Percentiles rank a stretch among this genome's conserved stretches.
phyloP scores from a whole-genome alignment of 2,888 invertebrate species.

The Azorinus chamasolen region DNA sequence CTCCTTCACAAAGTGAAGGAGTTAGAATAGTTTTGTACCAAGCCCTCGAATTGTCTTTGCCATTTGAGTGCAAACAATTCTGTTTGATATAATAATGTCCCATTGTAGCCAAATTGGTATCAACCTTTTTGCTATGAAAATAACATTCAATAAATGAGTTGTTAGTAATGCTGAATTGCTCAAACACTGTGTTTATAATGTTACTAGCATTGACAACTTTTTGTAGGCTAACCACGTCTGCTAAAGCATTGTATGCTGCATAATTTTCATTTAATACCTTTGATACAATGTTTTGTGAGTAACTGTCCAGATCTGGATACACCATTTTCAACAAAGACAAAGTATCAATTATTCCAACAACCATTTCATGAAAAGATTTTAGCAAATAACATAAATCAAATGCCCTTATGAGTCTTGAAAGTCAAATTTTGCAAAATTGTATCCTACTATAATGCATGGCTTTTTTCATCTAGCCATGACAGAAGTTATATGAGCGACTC shows the following conservation, averaged over 20 bases:
- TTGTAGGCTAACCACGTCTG: slow-evolving; percentile 18
- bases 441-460: slow-evolving; percentile 14
- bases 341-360: background rate
- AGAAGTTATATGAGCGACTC: background rate
- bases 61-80: background rate
- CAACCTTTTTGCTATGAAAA: background rate
- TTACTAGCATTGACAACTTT: background rate
- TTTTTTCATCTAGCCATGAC: background rate
- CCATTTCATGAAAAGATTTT: background rate
- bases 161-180: background rate
- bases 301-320: background rate
- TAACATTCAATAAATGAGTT: background rate
- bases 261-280: slow-evolving; percentile 1
- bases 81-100: background rate
- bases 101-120: background rate
- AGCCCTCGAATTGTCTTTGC: too few relatives aligned
- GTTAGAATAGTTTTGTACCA: too few relatives aligned
- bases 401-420: slow-evolving; percentile 6
- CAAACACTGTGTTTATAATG: background rate
- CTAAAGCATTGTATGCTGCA: slow-evolving; percentile 26
- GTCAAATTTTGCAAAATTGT: slow-evolving; percentile 4
- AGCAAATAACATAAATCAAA: background rate
- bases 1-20: too few relatives aligned
- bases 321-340: background rate
- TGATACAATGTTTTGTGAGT: slow-evolving; percentile 1